Evolutionary conservation across 2,888 invertebrate species (phyloP), one percentile per base, ranked within the genome.

Genomic region (Macrophya annulata): DNA sequence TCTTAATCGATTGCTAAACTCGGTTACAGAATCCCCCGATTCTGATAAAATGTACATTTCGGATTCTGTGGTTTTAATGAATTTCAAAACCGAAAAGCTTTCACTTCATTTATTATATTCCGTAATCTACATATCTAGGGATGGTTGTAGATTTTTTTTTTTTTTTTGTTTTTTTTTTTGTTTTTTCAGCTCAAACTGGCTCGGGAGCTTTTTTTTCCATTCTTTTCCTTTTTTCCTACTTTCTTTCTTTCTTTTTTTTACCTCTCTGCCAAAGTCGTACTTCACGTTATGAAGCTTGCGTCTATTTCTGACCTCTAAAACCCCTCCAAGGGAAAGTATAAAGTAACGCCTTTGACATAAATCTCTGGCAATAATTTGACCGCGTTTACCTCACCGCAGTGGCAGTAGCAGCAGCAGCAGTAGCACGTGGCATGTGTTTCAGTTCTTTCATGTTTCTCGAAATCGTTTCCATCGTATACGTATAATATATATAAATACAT

Each of bases 361-460:
- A 71, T 25, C 62, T 62, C n/a, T 71, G 43, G 71, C 71, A 71
- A 71, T 71, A 71, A 71, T 71, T 71, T 71, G 71, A 71, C 71
- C 71, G 71, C 68, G 68, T 68, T 68, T 68, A 68, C 68, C 68
- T 68, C 65, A 65, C 25, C 65, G 25, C 65, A 10, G 21, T 9
- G 21, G 9, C 31, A 65, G 37, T 9, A 51, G 48, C 12, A 51
- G 51, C 48, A 51, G 17, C 15, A 51, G 17, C 51, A 51, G 59
- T 12, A 25, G 62, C 62, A 40, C 37, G 71, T 71, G 71, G 31
- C 40, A 25, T 40, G 40, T 71, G 40, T 71, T 71, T 71, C 71
- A 12, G 71, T 40, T 62, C 40, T 71, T n/a, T 71, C 37, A 40
- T 40, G 40, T 37, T 71, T 37, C 37, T 71, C 8, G 71, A 71